Conservation (phyloP, 2,113 vertebrate species). For the Melanocharis versteri region DNA sequence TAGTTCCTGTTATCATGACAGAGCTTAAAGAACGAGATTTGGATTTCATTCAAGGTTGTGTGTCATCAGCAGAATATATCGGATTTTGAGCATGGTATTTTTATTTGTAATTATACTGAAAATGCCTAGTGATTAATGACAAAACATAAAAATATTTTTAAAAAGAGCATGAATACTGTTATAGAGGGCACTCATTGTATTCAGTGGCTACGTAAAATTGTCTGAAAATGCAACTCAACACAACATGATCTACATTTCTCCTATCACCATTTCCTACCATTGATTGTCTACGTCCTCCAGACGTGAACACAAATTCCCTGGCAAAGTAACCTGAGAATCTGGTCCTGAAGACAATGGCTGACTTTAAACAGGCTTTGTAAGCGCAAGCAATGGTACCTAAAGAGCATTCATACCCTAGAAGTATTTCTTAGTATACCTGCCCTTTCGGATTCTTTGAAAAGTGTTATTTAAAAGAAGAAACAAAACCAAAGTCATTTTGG, state of each 20-base stretch:
- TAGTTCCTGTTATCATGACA: neutral
- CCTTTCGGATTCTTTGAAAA: neutral
- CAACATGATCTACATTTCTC: neutral
- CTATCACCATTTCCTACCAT: fast-evolving
- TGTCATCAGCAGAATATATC: neutral
- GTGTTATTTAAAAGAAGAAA: neutral
- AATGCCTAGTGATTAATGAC: neutral
- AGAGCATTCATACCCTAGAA: neutral
- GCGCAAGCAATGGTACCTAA: neutral
- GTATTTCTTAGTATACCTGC: neutral
- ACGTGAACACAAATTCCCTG: neutral
- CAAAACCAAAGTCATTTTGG: neutral
- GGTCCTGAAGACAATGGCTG: neutral
- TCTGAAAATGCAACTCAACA: neutral
- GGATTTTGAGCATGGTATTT: neutral
- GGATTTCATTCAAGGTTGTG: neutral
- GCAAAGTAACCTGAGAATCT: neutral
- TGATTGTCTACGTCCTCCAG: neutral
- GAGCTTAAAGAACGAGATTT: neutral
- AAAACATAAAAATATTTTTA: neutral
- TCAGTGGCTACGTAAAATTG: neutral
- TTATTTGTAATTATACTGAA: neutral
- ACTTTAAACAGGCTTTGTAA: neutral
- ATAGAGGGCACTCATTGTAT: neutral
- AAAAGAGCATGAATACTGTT: neutral